Percentiles rank a stretch among this genome's conserved stretches.
phyloP scores from a whole-genome alignment of 2,888 invertebrate genomes.

The Rosalia funebris region DNA sequence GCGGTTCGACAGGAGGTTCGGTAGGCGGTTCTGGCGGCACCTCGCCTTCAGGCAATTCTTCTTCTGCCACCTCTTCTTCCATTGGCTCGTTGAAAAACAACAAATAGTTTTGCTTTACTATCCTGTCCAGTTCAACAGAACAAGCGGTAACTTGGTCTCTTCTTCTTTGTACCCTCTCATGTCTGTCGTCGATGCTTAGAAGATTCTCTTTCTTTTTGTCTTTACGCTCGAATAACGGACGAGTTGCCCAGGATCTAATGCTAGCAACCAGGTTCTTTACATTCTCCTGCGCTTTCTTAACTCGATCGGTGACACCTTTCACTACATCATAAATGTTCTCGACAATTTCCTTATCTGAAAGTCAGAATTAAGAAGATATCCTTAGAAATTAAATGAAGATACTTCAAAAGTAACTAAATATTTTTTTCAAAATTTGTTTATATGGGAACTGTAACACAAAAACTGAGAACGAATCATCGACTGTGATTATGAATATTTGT shows the following conservation, averaged over 20 bases:
- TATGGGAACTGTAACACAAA: no score
- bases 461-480: no score
- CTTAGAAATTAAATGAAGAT: no score
- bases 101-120: conserved; percentile 74
- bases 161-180: conserved; percentile 67
- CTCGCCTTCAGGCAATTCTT: conserved; percentile 62
- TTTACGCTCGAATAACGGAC: conserved; percentile 80
- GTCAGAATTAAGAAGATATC: no score
- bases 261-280: conserved; percentile 68
- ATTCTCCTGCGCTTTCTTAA: conserved; percentile 75
- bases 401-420: no score
- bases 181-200: conserved; percentile 69
- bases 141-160: conserved; percentile 66
- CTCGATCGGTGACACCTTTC: conserved; percentile 76
- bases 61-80: conserved; percentile 37
- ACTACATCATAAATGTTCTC: conserved; percentile 71
- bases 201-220: conserved; percentile 70
- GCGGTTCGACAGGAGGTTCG: conserved; percentile 54
- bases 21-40: conserved; percentile 30
- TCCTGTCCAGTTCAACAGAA: conserved; percentile 68
- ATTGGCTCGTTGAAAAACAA: conserved; percentile 73
- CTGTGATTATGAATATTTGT: no score
- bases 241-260: conserved; percentile 77
- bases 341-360: conserved; percentile 43
- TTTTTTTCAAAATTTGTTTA: no score